Base-by-base conservation (phyloP, 1,140 invertebrate species). In the Magallana angulata region DNA sequence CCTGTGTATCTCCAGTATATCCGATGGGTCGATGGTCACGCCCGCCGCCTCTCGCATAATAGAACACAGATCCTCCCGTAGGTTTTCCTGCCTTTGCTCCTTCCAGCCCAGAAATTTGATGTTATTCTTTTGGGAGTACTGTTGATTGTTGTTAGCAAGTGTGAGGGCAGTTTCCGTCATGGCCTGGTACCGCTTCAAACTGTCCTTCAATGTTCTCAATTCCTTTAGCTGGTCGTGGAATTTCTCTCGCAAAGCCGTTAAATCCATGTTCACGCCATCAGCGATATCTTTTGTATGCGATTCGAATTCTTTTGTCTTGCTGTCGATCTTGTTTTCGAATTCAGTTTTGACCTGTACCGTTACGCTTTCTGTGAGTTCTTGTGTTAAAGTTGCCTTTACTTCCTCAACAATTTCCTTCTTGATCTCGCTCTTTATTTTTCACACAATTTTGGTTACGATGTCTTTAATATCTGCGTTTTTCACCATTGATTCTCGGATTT, bases 1-100 rank as follows among this genome's bases (percentile, higher is more conserved):
- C 30, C 30, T 85, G 48, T 85, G 64, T 12, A 85, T 76, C 18
- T 30, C 84, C 36, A 85, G 60, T 6, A 85, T 24, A 58, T 85
- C 62, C n/a, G 48, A 71, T 6, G 62, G 60, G n/a, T 85, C 64
- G 9, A 76, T 11, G 4, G 1, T 18, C 6, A 85, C 30, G 7
- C 56, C n/a, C 48, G 57, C 1, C 11, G 36, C 58, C 12, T 24
- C n/a, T 84, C 62, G 59, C 9, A 84, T 36, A 24, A 60, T 16
- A 12, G 59, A 14, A 36, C 59, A 48, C 11, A 84, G 62, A 11
- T 84, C 58, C 24, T 84, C 30, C 5, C 58, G 58, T 16, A 62
- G 57, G 12, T 84, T 64, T 62, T 84, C 59, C 16, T 60, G 59
- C 36, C 1, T 4, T 36, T 4, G 36, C 36, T 36, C 36, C 36